Evolutionary conservation across 1,140 invertebrate species (phyloP), one percentile per base, ranked within the genome.

Genomic region (Eriosoma lanigerum): DNA sequence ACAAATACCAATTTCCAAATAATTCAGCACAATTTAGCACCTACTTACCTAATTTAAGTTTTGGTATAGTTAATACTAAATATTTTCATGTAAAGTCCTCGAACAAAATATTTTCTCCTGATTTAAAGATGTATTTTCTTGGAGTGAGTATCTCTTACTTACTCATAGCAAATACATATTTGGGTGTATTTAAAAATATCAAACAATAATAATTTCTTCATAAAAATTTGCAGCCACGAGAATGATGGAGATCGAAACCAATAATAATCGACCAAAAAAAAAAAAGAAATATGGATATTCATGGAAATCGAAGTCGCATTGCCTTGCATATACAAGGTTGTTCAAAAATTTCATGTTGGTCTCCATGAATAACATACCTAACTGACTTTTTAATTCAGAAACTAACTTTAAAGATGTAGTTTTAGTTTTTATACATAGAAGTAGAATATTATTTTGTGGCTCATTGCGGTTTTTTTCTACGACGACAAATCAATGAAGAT

Each of bases 1-100:
- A 24, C 44, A 68, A 10, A 50, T 24, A 17, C 52, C 9, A 29
- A n/a, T 29, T 26, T 72, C 50, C 68, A 52, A 12, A 72, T 15
- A 72, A 50, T 72, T 72, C 68, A 72, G 68, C 48, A 72, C 26
- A 15, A 72, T n/a, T n/a, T 15, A 72, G 68, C 17, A 72, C 68
- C 48, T 78, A 78, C 75, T 78, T 78, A 78, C 75, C 75, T 78
- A 78, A 78, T 21, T 78, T 21, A 62, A 78, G 68, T 48, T 60
- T 78, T 60, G n/a, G 56, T 24, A 78, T 10, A 2, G 44, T 46
- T 24, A 48, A 78, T 38, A 38, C 21, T 0, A 15, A n/a, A 78
- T 48, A 60, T 8, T 46, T 60, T 62, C 50, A 29, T 21, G 68
- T 72, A 15, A 26, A 24, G 8, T 68, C 21, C 64, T 24, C 21